Percentiles rank a stretch among this genome's conserved stretches.
Evolutionary conservation across 1,140 invertebrate genomes (phyloP).

Genomic region (Caerostris darwini): DNA sequence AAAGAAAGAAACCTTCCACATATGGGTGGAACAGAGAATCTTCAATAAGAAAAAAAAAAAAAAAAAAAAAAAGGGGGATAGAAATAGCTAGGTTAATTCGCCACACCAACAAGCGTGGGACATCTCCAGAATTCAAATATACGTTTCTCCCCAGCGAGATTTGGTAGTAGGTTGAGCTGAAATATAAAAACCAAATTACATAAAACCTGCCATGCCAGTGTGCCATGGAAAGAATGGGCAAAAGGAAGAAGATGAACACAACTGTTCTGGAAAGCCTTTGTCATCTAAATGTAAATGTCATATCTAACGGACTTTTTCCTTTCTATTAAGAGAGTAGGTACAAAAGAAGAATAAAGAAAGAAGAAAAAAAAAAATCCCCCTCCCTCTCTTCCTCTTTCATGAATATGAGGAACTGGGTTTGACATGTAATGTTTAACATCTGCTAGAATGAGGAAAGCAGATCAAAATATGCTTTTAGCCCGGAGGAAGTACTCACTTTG

Average conservation of each 20-base stretch:
- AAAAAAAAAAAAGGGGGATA: no score
- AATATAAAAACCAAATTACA: conserved; percentile 16
- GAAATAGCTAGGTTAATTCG: no score
- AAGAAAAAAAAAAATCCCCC: not conserved
- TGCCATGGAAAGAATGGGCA: not conserved
- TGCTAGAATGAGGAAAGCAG: not conserved
- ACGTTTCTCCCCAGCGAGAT: not conserved
- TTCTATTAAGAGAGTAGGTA: not conserved
- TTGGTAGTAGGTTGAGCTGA: not conserved
- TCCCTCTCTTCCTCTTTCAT: conserved; percentile 8
- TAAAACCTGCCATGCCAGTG: not conserved
- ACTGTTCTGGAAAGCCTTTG: conserved; percentile 37
- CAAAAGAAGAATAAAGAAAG: not conserved
- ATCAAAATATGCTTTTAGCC: conserved; percentile 38
- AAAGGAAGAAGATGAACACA: not conserved
- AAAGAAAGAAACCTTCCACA: no score
- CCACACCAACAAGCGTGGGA: no score
- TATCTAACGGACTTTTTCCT: conserved; percentile 19
- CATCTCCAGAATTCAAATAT: not conserved
- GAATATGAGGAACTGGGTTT: conserved; percentile 28
- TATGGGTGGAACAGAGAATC: no score
- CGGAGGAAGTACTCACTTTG: not conserved
- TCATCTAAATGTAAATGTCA: conserved; percentile 63
- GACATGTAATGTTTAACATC: conserved; percentile 51
- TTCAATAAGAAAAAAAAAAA: no score